These are phyloP conservation scores for Leptinotarsa juncta DNA, from an alignment of 2,888 invertebrate genomes.

Conservation along the genomic window DNA sequence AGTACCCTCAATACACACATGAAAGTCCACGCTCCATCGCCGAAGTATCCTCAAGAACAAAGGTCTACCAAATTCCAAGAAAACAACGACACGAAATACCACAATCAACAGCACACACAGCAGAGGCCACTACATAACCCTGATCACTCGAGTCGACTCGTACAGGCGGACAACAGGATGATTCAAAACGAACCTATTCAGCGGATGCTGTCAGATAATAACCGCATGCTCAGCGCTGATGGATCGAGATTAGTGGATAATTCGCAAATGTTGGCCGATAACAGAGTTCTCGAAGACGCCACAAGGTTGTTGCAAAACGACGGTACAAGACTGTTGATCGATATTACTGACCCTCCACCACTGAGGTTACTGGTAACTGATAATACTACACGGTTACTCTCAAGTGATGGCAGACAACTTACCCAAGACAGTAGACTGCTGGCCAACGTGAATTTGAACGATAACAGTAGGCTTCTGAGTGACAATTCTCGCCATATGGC, in stretches of 20 bases:
- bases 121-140: slow-evolving; percentile 41
- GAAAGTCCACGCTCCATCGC: slow-evolving; percentile 61
- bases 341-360: slow-evolving; percentile 59
- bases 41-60: slow-evolving; percentile 56
- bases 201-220: slow-evolving; percentile 54
- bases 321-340: slow-evolving; percentile 59
- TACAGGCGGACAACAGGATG: slow-evolving; percentile 59
- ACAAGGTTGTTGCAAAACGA: slow-evolving; percentile 51
- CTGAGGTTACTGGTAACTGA: slow-evolving; percentile 59
- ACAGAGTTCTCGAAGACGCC: slow-evolving; percentile 46
- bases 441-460: slow-evolving; percentile 55
- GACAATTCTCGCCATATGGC: slow-evolving; percentile 60
- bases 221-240: slow-evolving; percentile 52
- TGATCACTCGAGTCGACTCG: slow-evolving; percentile 54
- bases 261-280: slow-evolving; percentile 57
- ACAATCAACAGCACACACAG: slow-evolving; percentile 48
- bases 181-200: slow-evolving; percentile 57
- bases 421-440: slow-evolving; percentile 60
- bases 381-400: slow-evolving; percentile 55
- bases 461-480: slow-evolving; percentile 54
- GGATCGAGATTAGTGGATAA: slow-evolving; percentile 54
- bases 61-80: slow-evolving; percentile 53
- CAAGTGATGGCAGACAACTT: slow-evolving; percentile 58
- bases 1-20: slow-evolving; percentile 66
- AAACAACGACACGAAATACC: slow-evolving; percentile 37